These are phyloP conservation scores for Lithophane socia DNA, from an alignment of 2,888 invertebrate genomes.

Conservation along the genomic window DNA sequence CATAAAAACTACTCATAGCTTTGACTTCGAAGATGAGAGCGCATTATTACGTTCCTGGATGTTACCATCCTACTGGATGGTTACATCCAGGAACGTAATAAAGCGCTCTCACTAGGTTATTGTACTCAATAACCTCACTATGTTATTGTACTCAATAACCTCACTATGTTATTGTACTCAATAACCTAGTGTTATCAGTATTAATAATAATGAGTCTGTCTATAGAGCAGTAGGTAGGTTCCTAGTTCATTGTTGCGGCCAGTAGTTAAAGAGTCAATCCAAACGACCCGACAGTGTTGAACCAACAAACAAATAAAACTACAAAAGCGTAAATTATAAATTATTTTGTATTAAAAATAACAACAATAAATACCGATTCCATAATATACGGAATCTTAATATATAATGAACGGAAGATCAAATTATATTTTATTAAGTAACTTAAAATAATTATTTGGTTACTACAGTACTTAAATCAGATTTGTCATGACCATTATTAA, in stretches of 20 bases:
- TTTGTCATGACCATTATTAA: conserved; percentile 84
- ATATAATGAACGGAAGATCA: conserved; percentile 61
- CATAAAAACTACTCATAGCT: not conserved
- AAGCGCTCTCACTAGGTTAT: too few species aligned
- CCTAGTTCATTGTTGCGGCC: conserved; percentile 1
- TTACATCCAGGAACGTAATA: too few species aligned
- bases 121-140: too few species aligned
- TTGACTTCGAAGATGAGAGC: conserved; percentile 13
- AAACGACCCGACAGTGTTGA: conserved; percentile 6
- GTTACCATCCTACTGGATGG: conserved; percentile 50
- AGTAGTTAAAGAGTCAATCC: too few species aligned
- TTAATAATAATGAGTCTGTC: conserved; percentile 29
- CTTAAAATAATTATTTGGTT: conserved; percentile 81
- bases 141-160: too few species aligned
- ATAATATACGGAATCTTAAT: conserved; percentile 85
- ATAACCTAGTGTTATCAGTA: conserved; percentile 46
- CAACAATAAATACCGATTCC: conserved; percentile 85
- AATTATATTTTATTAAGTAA: conserved; percentile 69
- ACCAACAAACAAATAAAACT: conserved; percentile 46
- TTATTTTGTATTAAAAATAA: conserved; percentile 80
- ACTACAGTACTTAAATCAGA: conserved; percentile 72
- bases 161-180: too few species aligned
- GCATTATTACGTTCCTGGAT: conserved; percentile 6
- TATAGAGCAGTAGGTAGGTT: conserved; percentile 26
- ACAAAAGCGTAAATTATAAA: conserved; percentile 47